Base-by-base conservation (phyloP, 2,797 vertebrate genomes). In the Hydrocynus forskahlii region DNA sequence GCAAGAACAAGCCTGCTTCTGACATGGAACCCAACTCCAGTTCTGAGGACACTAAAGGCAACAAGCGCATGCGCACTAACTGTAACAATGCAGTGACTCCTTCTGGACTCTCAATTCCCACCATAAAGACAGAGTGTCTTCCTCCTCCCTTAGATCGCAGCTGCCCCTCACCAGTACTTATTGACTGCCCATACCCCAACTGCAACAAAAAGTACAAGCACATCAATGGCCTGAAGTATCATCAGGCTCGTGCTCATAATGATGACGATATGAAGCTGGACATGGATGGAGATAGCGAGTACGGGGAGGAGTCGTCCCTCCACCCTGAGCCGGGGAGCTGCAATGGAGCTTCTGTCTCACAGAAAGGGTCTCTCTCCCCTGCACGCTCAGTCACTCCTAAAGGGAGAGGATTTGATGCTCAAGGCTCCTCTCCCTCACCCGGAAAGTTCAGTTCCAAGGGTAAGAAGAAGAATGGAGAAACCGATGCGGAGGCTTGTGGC, bases 191-290 rank as follows among this genome's bases (percentile, higher is more conserved):
- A 29, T 97, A 99, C 88, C 98, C 98, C 12, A 99, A 99, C 91
- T 99, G 98, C 89, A 99, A 98, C 95, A 99, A 99, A 89, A 99
- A 98, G 85, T 99, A 99, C 92, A 99, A 99, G 95, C 98, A 99
- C 96, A 99, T 99, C 88, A 99, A 99, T 0, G 98, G 98, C 69
- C 95, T 99, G 45, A 99, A 99, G 90, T 99, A 99, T 86, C 98
- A 99, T 90, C 98, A 99, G 93, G 97, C 98, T 50, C 97, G 98
- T 0, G 98, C 97, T 0, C 98, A 99, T 87, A 99, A 97, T 0
- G 97, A 99, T 0, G 96, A 98, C 0, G 97, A 99, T 81, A 94
- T 97, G 84, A 99, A 99, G 89, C 92, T 96, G 19, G 98, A 99
- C 79, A 93, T 96, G 0, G 98, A 99, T 0, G 96, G 94, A 76